Base-by-base conservation (phyloP, 2,888 invertebrate genomes). In the Tolmerus cingulatus region DNA sequence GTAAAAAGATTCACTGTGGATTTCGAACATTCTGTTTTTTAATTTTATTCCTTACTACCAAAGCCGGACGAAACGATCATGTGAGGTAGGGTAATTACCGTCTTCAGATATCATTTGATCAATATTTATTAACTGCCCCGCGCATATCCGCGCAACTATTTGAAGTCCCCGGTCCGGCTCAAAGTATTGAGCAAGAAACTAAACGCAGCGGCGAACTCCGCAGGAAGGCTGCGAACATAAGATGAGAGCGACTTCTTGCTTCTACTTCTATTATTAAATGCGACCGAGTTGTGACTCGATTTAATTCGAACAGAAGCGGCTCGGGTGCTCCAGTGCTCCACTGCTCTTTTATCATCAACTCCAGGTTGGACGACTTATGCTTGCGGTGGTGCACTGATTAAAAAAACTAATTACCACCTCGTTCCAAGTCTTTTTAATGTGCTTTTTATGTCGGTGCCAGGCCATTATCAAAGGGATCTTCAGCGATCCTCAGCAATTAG, bases 401-500 rank as follows among this genome's bases (percentile, higher is more conserved):
- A 46, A 14, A 46, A 55, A 5, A 66, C 23, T 66, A 66, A 66
- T 27, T 66, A 66, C 66, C 66, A 66, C 66, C 30, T 51, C 81
- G 34, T 40, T 40, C n/a, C 9, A 81, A 7, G n/a, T 27, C 12
- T 23, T 19, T 23, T 19, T 46, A 46, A 14, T 16, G 23, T 85
- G 5, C 43, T 40, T 43, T 74, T 27, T 43, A 23, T 34, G 74
- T 82, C 82, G 82, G 43, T 23, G 23, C 66, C 9, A 23, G 12
- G 66, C 8, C 19, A 66, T 7, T 66, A 23, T 85, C 82, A 77
- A 84, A 86, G 74, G 79, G 88, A 87, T 88, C 87, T 87, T 88
- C 87, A 87, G 88, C 88, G 86, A 87, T 88, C 87, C 81, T 87
- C 86, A 87, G 88, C 87, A 88, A 87, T 82, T 87, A 82, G 76